Conservation (phyloP, 2,888 invertebrate species). For the Andrena chrysosceles region DNA sequence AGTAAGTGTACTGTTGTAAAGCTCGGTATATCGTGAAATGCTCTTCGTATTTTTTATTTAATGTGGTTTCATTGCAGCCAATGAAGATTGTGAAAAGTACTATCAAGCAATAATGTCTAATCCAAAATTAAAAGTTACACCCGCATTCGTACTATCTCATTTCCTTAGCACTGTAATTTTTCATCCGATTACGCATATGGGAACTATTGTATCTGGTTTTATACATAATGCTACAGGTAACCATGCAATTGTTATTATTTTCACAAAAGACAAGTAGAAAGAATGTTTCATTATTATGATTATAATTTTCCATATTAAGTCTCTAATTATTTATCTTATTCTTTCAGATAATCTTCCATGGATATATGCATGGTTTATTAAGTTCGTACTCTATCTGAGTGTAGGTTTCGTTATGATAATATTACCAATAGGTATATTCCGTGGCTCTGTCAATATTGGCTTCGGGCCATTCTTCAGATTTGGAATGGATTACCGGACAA, state of each 20-base stretch:
- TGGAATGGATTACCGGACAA: slow-evolving; percentile 46
- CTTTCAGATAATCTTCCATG: slow-evolving; percentile 68
- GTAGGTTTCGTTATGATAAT: slow-evolving; percentile 54
- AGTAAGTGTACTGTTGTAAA: slow-evolving; percentile 60
- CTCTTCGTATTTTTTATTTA: background rate
- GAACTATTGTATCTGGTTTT: slow-evolving; percentile 69
- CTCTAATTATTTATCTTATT: background rate
- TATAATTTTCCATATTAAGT: background rate
- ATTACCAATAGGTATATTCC: slow-evolving; percentile 61
- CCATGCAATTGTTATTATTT: slow-evolving; percentile 12
- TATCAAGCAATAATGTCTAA: slow-evolving; percentile 74
- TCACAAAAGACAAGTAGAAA: background rate
- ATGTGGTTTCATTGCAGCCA: slow-evolving; percentile 44
- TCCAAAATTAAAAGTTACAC: slow-evolving; percentile 78
- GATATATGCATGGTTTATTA: slow-evolving; percentile 45
- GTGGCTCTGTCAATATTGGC: slow-evolving; percentile 71
- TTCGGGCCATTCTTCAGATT: slow-evolving; percentile 73
- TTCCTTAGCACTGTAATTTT: slow-evolving; percentile 70
- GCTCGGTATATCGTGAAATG: background rate
- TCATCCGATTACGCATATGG: slow-evolving; percentile 71
- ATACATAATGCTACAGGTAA: slow-evolving; percentile 76
- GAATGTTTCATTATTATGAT: slow-evolving; percentile 22
- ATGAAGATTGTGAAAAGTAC: slow-evolving; percentile 77
- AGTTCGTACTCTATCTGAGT: slow-evolving; percentile 52
- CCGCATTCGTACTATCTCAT: slow-evolving; percentile 75